phyloP scores from a whole-genome alignment of 1,140 invertebrate species.

The Listronotus oregonensis region DNA sequence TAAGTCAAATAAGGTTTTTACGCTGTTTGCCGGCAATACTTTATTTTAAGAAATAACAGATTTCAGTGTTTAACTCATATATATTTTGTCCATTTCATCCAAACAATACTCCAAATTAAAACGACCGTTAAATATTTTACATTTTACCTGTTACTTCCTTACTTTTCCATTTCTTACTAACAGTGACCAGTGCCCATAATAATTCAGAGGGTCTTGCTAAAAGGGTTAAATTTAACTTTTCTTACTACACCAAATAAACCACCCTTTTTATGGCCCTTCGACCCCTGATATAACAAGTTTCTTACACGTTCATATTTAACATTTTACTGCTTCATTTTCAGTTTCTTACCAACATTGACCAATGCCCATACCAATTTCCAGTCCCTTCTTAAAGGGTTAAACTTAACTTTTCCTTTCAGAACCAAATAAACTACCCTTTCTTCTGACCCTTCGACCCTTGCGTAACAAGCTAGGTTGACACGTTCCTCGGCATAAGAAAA shows the following conservation, averaged over 20 bases:
- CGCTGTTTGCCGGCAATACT: too few species aligned
- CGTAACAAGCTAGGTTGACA: not conserved
- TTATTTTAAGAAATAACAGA: too few species aligned
- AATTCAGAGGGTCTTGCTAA: not conserved
- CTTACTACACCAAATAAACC: slow-evolving; percentile 10
- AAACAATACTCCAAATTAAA: slow-evolving; percentile 6
- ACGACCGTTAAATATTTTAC: slow-evolving; percentile 9
- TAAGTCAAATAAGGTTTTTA: too few species aligned
- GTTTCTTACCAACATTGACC: not conserved
- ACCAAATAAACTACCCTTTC: slow-evolving; percentile 12
- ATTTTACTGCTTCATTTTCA: not conserved
- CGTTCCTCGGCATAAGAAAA: slow-evolving; percentile 6
- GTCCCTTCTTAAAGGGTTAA: not conserved
- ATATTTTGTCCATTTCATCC: too few species aligned
- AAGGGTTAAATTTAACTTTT: slow-evolving; percentile 16
- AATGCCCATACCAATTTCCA: not conserved
- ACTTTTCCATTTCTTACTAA: not conserved
- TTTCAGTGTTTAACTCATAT: too few species aligned
- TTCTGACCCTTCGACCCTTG: slow-evolving; percentile 2
- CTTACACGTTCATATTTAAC: slow-evolving; percentile 1
- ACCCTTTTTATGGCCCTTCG: slow-evolving; percentile 12
- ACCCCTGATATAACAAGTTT: not conserved
- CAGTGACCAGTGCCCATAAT: not conserved
- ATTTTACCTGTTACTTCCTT: slow-evolving; percentile 16
- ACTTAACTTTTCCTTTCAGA: slow-evolving; percentile 2